Conservation (phyloP, 2,113 vertebrate species). For the Polyodon spathula region DNA sequence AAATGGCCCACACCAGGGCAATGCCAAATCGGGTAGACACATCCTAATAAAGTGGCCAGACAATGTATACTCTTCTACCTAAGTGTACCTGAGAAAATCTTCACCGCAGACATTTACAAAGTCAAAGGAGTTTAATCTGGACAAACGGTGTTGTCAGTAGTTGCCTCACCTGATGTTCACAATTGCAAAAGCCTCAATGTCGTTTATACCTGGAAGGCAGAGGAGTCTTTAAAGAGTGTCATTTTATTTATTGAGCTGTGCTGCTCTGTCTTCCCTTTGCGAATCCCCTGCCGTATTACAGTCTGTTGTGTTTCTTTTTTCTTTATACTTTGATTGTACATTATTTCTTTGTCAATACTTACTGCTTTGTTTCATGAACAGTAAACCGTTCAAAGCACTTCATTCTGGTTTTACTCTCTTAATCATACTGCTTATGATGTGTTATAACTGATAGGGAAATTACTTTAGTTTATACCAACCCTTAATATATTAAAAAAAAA, state of each 20-base stretch:
- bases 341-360: background rate
- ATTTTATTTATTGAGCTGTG: background rate
- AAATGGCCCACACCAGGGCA: too few relatives aligned
- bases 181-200: constrained; percentile 21
- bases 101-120: too few relatives aligned
- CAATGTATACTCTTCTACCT: too few relatives aligned
- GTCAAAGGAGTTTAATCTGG: too few relatives aligned
- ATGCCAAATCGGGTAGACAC: too few relatives aligned
- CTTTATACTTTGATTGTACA: background rate
- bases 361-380: background rate
- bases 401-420: constrained; percentile 46
- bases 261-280: background rate
- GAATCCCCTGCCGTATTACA: background rate
- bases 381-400: background rate
- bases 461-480: constrained; percentile 34
- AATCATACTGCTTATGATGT: constrained; percentile 44
- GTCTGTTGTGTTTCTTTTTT: background rate
- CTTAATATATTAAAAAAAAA: constrained; percentile 27
- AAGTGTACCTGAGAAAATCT: too few relatives aligned
- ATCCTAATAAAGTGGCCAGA: too few relatives aligned
- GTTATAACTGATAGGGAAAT: constrained; percentile 32
- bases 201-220: background rate
- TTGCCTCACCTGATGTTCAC: too few relatives aligned
- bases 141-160: too few relatives aligned
- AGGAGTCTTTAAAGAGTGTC: background rate